These are phyloP conservation scores for Anguilla megastoma DNA, from an alignment of 2,797 vertebrate species.

Conservation along the genomic window DNA sequence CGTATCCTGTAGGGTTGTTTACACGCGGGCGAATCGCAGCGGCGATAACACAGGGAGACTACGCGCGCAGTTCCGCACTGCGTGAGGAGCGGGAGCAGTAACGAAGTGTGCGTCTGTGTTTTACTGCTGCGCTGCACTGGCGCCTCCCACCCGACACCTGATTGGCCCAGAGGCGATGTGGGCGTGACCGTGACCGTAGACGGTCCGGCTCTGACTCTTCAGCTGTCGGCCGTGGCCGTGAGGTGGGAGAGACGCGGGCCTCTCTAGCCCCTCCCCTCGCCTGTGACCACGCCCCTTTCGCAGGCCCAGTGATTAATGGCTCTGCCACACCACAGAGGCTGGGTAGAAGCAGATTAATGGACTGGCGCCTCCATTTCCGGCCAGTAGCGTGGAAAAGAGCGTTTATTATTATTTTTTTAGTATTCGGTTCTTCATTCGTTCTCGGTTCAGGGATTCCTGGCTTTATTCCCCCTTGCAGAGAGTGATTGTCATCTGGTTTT, in stretches of 20 bases:
- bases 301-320: slow-evolving; percentile 45
- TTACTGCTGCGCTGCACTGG: background rate
- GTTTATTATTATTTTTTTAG: slow-evolving; percentile 30
- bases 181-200: background rate
- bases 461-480: background rate
- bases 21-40: background rate
- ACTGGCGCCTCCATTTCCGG: slow-evolving; percentile 24
- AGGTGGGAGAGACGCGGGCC: background rate
- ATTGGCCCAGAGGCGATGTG: background rate
- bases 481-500: background rate
- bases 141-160: background rate
- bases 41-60: background rate
- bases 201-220: background rate
- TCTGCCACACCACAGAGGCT: slow-evolving; percentile 23
- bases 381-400: slow-evolving; percentile 26
- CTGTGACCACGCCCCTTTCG: background rate
- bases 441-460: slow-evolving; percentile 5
- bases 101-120: background rate
- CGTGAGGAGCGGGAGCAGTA: background rate
- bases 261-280: background rate
- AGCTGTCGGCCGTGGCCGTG: slow-evolving; percentile 1
- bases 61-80: background rate
- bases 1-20: background rate
- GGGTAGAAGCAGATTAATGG: slow-evolving; percentile 40
- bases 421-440: slow-evolving; percentile 22